Percentiles rank a stretch among this genome's conserved stretches.
These are phyloP conservation scores for Intellagama lesueurii DNA, from an alignment of 2,797 vertebrate species.

Conservation along the genomic window DNA sequence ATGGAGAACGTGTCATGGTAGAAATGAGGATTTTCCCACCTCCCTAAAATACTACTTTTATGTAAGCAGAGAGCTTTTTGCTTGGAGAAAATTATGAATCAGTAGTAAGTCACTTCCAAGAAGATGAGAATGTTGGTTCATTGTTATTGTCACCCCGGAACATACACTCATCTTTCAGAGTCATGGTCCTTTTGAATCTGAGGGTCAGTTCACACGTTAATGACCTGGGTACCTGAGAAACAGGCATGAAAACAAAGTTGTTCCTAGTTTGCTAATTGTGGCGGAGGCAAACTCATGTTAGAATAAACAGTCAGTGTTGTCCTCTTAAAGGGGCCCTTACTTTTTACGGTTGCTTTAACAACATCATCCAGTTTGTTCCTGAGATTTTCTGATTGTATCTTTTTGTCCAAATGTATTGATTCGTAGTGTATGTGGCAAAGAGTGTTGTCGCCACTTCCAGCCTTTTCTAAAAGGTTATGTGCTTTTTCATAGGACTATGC, in stretches of 20 bases:
- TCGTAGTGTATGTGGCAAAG: not conserved
- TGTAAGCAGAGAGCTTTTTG: not conserved
- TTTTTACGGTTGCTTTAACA: no score
- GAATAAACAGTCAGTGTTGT: no score
- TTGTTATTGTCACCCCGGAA: not conserved
- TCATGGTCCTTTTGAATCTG: not conserved
- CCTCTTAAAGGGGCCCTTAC: no score
- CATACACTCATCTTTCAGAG: not conserved
- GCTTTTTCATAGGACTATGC: conserved; percentile 22
- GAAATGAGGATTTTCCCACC: not conserved
- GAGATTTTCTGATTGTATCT: not conserved
- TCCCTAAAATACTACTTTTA: not conserved
- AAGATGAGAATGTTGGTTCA: not conserved
- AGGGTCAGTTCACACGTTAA: not conserved
- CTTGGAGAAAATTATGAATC: not conserved
- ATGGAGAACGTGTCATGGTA: not conserved
- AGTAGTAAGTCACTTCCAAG: not conserved
- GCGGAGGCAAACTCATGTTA: no score
- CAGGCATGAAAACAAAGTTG: no score
- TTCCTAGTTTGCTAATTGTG: no score
- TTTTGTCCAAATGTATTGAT: not conserved
- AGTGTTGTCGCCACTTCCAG: not conserved
- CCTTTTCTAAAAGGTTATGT: not conserved
- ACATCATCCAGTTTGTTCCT: not conserved
- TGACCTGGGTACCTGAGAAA: no score